phyloP scores from a whole-genome alignment of 2,113 vertebrate species.

The Pardalotus punctatus region DNA sequence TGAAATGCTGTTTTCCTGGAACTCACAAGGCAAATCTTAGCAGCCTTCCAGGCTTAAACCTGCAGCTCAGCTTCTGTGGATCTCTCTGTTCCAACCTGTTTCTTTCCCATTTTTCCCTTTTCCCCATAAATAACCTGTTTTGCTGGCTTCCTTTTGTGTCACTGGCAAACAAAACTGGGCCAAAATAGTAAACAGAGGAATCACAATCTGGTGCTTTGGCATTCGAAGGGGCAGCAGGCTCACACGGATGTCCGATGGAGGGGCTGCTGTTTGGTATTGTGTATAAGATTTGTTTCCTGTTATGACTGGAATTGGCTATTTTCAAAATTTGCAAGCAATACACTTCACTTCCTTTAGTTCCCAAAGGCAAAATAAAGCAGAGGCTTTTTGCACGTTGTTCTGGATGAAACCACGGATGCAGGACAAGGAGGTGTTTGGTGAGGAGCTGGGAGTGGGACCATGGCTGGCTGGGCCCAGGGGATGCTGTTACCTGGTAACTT shows the following conservation, averaged over 20 bases:
- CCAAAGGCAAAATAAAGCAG: constrained; percentile 2
- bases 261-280: neutral
- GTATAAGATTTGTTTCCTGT: constrained; percentile 34
- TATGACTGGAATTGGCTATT: constrained; percentile 32
- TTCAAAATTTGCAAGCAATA: constrained; percentile 31
- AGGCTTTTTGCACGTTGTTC: neutral
- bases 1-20: neutral
- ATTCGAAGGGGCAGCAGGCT: neutral
- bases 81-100: neutral
- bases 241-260: neutral
- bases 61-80: neutral
- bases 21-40: neutral
- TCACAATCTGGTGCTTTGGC: neutral
- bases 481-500: neutral
- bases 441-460: neutral
- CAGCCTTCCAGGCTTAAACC: neutral
- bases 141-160: neutral
- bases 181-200: neutral
- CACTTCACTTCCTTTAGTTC: constrained; percentile 2
- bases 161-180: neutral
- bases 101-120: neutral
- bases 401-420: neutral
- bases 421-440: neutral
- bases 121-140: neutral
- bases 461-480: fast-evolving